Evolutionary conservation across 2,888 invertebrate genomes (phyloP).

Genomic region (Acanthosepion lycidas): DNA sequence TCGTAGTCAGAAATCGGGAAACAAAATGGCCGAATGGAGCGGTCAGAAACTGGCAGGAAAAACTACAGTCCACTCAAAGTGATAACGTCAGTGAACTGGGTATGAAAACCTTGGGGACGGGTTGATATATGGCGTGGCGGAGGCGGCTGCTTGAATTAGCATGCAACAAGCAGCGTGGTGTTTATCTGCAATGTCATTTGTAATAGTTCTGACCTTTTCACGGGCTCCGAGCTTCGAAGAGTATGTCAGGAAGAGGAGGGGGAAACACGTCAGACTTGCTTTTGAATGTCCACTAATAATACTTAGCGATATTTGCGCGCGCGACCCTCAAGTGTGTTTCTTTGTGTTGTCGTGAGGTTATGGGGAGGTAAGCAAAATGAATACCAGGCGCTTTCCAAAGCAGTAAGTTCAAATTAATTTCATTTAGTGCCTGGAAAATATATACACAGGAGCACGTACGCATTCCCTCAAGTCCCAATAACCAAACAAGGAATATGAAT

Average conservation of each 20-base stretch:
- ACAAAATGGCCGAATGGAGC: not conserved
- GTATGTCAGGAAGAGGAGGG: not conserved
- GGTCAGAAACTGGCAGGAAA: not conserved
- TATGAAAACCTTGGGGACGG: not conserved
- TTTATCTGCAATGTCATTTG: not conserved
- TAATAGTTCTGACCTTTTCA: not conserved
- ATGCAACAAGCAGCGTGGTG: not conserved
- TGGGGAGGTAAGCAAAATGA: not conserved
- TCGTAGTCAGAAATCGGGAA: not conserved
- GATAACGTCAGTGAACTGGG: not conserved
- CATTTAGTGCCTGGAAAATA: not conserved
- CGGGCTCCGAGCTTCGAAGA: not conserved
- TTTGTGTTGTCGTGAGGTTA: not conserved
- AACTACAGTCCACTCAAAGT: not conserved
- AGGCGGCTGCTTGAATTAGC: not conserved
- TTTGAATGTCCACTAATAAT: slow-evolving; percentile 33
- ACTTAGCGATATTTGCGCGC: slow-evolving; percentile 13
- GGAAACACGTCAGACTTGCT: not conserved
- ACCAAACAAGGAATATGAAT: not conserved
- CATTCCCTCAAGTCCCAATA: not conserved
- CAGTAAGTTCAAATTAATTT: slow-evolving; percentile 9
- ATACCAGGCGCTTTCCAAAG: not conserved
- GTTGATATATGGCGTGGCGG: not conserved
- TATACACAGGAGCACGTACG: not conserved
- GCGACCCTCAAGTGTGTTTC: not conserved